Evolutionary conservation across 2,888 invertebrate species (phyloP).

Genomic region (Meliscaeva auricollis): DNA sequence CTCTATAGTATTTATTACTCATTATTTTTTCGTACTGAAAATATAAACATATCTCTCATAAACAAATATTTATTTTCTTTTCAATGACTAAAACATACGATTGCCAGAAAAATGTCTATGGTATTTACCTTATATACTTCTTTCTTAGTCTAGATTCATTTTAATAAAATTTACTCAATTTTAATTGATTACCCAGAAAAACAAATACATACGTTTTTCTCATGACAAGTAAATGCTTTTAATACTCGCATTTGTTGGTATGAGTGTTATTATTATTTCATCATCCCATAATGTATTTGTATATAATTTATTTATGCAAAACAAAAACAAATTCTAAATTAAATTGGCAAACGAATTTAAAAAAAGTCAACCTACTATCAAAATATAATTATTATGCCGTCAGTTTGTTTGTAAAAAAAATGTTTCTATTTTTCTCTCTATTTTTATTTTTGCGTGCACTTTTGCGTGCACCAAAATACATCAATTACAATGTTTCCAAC

Average conservation of each 20-base stretch:
- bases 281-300: background rate
- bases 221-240: slow-evolving; percentile 11
- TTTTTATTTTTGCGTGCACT: slow-evolving; percentile 34
- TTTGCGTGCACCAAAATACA: too few relatives aligned
- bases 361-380: background rate
- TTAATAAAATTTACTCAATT: slow-evolving; percentile 26
- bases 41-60: background rate
- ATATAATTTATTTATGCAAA: too few relatives aligned
- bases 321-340: slow-evolving; percentile 1
- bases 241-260: background rate
- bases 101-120: background rate
- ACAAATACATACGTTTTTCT: slow-evolving; percentile 18
- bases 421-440: background rate
- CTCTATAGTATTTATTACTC: slow-evolving; percentile 3
- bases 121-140: background rate
- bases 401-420: background rate
- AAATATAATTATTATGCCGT: background rate
- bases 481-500: slow-evolving; percentile 2
- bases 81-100: slow-evolving; percentile 2
- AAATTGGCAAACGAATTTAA: slow-evolving; percentile 26
- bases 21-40: background rate
- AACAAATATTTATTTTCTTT: slow-evolving; percentile 22
- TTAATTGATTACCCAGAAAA: slow-evolving; percentile 41
- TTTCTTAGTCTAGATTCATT: background rate
- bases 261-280: slow-evolving; percentile 10